Evolutionary conservation across 2,113 vertebrate genomes (phyloP), one percentile per base, ranked within the genome.

Genomic region (Hemiscyllium ocellatum): DNA sequence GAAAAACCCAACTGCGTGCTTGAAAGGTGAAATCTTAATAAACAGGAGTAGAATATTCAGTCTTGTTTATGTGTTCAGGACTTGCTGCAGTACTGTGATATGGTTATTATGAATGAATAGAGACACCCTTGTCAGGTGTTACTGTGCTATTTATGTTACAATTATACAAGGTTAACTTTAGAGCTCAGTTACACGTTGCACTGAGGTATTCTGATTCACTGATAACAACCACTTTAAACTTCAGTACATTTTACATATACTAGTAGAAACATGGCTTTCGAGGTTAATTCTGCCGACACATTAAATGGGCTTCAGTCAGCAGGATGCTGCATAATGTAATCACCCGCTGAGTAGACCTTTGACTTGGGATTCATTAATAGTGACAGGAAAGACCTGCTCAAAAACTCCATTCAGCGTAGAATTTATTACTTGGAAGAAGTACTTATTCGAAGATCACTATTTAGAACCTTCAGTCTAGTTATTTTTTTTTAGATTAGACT

Each of bases 331-430:
- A 29, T 72, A 95, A 95, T 70, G 65, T 47, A 95, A 24, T 95
- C 94, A 95, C 94, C 68, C 68, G 50, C 94, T 7, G 42, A 95
- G 94, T 50, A 20, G 42, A 26, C 94, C 94, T 95, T 95, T 95
- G 68, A 72, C 66, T 47, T 70, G 42, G 22, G 68, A 72, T 95
- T 70, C 68, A 95, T 95, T 95, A 95, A 70, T 72, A 70, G 47
- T 47, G 94, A 95, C 94, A 95, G 37, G 68, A 95, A 95, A 24
- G 26, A 56, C 56, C 42, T 72, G 42, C 47, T 72, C 94, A 95
- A 95, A 29, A 95, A 95, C 19, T 72, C 69, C 12, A 52, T 95
- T 95, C 94, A 70, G 94, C 10, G 22, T 95, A 68, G 68, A 94
- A 68, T 94, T 94, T 94, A 94, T 94, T 69, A 70, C 24, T 3